Evolutionary conservation across 2,113 vertebrate genomes (phyloP).

Genomic region (Brachyhypopomus occidentalis): DNA sequence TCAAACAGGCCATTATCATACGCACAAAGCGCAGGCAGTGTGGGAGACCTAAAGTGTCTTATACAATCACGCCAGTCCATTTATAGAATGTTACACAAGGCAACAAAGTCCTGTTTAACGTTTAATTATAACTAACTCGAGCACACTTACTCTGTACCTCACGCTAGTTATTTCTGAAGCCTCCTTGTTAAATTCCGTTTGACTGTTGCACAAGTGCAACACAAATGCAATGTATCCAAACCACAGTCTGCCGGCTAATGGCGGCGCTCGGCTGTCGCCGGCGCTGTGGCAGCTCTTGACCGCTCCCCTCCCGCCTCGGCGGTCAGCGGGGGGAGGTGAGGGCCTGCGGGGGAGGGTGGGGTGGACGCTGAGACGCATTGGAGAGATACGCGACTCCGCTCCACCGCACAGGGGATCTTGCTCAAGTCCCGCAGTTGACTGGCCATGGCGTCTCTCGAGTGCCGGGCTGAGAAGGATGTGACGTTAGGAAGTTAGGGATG

Average conservation of each 20-base stretch:
- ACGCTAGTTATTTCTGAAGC: neutral
- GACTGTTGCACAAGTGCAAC: slow-evolving; percentile 1
- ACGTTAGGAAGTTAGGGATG: slow-evolving; percentile 52
- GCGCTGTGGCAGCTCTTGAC: neutral
- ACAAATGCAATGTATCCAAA: slow-evolving; percentile 18
- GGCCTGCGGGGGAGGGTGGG: neutral
- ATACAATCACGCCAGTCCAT: slow-evolving; percentile 47
- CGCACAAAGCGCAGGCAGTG: slow-evolving; percentile 40
- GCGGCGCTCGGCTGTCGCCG: neutral
- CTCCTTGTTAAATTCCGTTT: slow-evolving; percentile 20
- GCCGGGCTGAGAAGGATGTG: slow-evolving; percentile 51
- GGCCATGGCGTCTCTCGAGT: slow-evolving; percentile 52
- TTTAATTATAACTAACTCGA: slow-evolving; percentile 23
- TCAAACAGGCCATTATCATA: slow-evolving; percentile 48
- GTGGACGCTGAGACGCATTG: neutral
- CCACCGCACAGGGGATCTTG: slow-evolving; percentile 35
- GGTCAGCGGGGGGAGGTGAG: neutral
- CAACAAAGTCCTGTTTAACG: slow-evolving; percentile 28
- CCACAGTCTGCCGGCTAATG: neutral
- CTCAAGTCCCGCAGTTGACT: slow-evolving; percentile 47
- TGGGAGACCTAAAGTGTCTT: slow-evolving; percentile 51
- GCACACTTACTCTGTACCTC: neutral
- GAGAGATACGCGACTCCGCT: neutral
- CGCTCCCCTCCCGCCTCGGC: neutral
- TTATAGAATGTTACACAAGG: slow-evolving; percentile 33